phyloP scores from a whole-genome alignment of 1,140 invertebrate genomes.

The Scaptomyza montana region DNA sequence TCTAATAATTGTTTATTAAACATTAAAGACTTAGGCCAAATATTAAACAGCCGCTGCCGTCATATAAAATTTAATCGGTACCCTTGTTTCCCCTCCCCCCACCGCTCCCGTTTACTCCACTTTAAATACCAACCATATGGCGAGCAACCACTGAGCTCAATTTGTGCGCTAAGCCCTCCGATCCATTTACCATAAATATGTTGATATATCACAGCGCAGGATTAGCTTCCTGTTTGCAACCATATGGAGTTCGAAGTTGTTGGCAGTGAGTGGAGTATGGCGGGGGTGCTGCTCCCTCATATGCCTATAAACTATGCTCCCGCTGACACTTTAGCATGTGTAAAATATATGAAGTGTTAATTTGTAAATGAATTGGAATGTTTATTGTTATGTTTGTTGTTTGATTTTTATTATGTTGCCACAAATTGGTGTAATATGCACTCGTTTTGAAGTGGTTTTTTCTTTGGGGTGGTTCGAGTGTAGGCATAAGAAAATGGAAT shows the following conservation, averaged over 20 bases:
- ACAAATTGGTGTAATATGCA: constrained; percentile 51
- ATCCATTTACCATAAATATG: constrained; percentile 82
- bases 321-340: constrained; percentile 51
- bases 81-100: not conserved
- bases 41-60: constrained; percentile 67
- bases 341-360: constrained; percentile 78
- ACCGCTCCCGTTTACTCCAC: not conserved
- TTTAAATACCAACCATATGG: constrained; percentile 69
- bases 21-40: constrained; percentile 66
- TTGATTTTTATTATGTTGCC: constrained; percentile 52
- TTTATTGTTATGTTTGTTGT: constrained; percentile 70
- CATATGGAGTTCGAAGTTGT: constrained; percentile 61
- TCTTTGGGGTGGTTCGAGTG: not conserved
- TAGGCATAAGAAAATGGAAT: not conserved
- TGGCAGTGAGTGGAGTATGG: not conserved
- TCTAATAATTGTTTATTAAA: constrained; percentile 83
- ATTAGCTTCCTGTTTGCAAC: constrained; percentile 77
- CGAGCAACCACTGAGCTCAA: constrained; percentile 51
- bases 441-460: not conserved
- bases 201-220: constrained; percentile 81
- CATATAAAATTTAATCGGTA: constrained; percentile 53
- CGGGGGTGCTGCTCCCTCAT: not conserved
- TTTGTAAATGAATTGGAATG: constrained; percentile 66
- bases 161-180: constrained; percentile 61
- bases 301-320: constrained; percentile 18